Evolutionary conservation across 2,113 vertebrate genomes (phyloP), one percentile per base, ranked within the genome.

Genomic region (Strix aluco): DNA sequence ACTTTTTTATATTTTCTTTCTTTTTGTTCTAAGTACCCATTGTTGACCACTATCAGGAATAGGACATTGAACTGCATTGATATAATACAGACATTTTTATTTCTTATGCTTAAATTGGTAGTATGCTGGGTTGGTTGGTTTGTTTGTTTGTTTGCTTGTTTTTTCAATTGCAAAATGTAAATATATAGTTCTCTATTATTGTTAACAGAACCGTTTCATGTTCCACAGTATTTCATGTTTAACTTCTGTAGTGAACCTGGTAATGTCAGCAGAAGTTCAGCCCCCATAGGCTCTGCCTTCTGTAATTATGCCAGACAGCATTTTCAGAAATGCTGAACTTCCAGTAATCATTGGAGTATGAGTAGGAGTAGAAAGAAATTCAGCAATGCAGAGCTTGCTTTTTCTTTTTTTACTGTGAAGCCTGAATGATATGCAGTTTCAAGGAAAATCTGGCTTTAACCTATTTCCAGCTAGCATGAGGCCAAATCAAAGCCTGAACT

Each of bases 261-360:
- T 61, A 77, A 57, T 14, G 19, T 81, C 58, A 93, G 23, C 82
- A 82, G 23, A 88, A 95, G 14, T 90, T 92, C 42, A 83, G 7
- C 25, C 32, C 38, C 40, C 46, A 18, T 3, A 65, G 19, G 34
- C 16, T 83, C 25, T 77, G 20, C 29, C 11, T 73, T 77, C 42
- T 86, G 26, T 62, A 73, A 62, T 83, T 77, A 80, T 58, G 32
- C 10, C 55, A 88, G 36, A 40, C 11, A 83, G 30, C 25, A 66
- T 86, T 93, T 92, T 88, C 59, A 83, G 75, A 49, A 90, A 86
- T 49, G 6, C 19, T 92, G 86, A 93, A 86, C 19, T 90, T 83
- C 49, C 49, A 83, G 34, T 82, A 90, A 46, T 52, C 62, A 44
- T 9, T 80, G 34, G 16, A 20, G 10, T 67, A 25, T 66, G 18